These are phyloP conservation scores for Beris morrisii DNA, from an alignment of 2,888 invertebrate genomes.

Conservation along the genomic window DNA sequence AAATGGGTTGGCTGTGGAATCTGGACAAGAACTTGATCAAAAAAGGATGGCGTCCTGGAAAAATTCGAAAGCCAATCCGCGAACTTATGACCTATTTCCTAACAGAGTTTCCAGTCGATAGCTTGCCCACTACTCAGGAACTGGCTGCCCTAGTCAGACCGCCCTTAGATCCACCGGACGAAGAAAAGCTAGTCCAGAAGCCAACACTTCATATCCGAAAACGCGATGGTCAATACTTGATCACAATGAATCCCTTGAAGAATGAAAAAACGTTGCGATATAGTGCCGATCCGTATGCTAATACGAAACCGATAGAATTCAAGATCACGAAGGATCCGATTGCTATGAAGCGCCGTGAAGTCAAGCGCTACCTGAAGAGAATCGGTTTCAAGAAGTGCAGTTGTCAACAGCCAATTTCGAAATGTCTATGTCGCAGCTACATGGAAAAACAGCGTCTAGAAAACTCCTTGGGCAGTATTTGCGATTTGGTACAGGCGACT, in stretches of 20 bases:
- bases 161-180: slow-evolving; percentile 49
- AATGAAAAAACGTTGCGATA: slow-evolving; percentile 61
- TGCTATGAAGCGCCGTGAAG: slow-evolving; percentile 58
- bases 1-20: slow-evolving; percentile 73
- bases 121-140: slow-evolving; percentile 43
- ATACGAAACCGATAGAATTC: slow-evolving; percentile 69
- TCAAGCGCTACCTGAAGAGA: slow-evolving; percentile 60
- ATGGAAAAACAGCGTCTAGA: slow-evolving; percentile 57
- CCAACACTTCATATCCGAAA: slow-evolving; percentile 68
- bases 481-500: slow-evolving; percentile 42
- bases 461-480: slow-evolving; percentile 60
- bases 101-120: slow-evolving; percentile 51
- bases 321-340: slow-evolving; percentile 65
- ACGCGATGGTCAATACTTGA: slow-evolving; percentile 66
- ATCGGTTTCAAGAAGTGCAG: slow-evolving; percentile 62
- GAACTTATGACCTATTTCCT: slow-evolving; percentile 52
- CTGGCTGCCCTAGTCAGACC: slow-evolving; percentile 37
- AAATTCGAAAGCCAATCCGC: slow-evolving; percentile 51
- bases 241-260: slow-evolving; percentile 69
- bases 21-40: slow-evolving; percentile 43
- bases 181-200: slow-evolving; percentile 51
- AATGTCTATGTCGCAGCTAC: slow-evolving; percentile 50
- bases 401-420: slow-evolving; percentile 58
- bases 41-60: slow-evolving; percentile 53
- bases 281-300: slow-evolving; percentile 68